These are phyloP conservation scores for Silvanus unidentatus DNA, from an alignment of 2,888 invertebrate genomes.

Conservation along the genomic window DNA sequence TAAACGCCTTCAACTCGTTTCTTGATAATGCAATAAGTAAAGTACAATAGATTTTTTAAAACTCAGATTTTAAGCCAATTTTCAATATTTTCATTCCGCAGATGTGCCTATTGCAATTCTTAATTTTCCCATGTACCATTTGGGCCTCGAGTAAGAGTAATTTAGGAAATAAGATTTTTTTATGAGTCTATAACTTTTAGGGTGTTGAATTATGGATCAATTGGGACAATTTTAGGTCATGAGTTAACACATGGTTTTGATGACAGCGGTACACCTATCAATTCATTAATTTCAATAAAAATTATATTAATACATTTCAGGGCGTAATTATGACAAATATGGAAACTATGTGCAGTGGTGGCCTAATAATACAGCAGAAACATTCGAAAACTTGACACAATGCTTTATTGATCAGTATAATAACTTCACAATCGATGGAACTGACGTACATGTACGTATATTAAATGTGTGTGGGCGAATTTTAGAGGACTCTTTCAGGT, in stretches of 20 bases:
- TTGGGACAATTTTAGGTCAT: conserved; percentile 74
- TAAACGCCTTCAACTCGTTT: conserved; percentile 76
- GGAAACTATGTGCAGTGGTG: conserved; percentile 90
- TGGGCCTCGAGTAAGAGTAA: conserved; percentile 71
- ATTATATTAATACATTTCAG: conserved; percentile 40
- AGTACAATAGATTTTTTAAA: conserved; percentile 27
- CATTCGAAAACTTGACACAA: conserved; percentile 68
- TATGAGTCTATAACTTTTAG: conserved; percentile 46
- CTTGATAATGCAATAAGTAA: conserved; percentile 77
- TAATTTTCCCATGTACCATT: conserved; percentile 77
- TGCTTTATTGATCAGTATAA: conserved; percentile 86
- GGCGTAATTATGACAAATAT: conserved; percentile 76
- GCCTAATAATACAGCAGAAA: conserved; percentile 68
- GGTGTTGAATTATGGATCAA: conserved; percentile 74
- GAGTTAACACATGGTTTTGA: conserved; percentile 60
- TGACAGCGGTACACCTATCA: conserved; percentile 49
- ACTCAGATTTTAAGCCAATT: neutral
- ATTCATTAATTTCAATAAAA: conserved; percentile 3
- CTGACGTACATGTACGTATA: conserved; percentile 52
- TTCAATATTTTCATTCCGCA: conserved; percentile 40
- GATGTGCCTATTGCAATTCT: conserved; percentile 79
- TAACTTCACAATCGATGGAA: conserved; percentile 58
- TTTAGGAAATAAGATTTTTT: neutral
- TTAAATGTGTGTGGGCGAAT: conserved; percentile 2
- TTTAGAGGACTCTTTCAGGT: conserved; percentile 48